Base-by-base conservation (phyloP, 1,140 invertebrate species). In the Elymnias hypermnestra region DNA sequence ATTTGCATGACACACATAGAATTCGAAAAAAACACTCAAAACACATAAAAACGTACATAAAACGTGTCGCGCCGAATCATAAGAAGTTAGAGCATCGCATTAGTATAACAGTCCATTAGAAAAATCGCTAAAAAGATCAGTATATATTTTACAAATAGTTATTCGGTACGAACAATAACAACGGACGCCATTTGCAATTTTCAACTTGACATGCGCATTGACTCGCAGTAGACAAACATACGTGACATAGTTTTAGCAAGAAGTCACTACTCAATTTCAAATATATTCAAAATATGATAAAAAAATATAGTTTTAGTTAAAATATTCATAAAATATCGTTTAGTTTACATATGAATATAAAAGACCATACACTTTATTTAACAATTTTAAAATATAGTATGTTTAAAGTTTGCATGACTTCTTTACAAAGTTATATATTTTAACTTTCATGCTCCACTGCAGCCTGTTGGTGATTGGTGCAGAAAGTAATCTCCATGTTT, bases 111-210 rank as follows among this genome's bases (percentile, higher is more conserved):
- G 70, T 83, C 55, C 68, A 67, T 72, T 85, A 83, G 72, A 83
- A 83, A 83, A 83, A 79, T 81, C 76, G 63, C 68, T 85, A 83
- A 83, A 84, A 85, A 82, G 75, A 81, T 76, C 73, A 64, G 76
- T 85, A 84, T 85, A 83, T 84, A 86, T 71, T 86, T 86, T 86
- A 87, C 84, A 85, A 86, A 86, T 86, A 84, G 73, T 81, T 84
- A 83, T 83, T 85, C 83, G 81, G 83, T 83, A 82, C 83, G 82
- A 84, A 87, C 84, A 87, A 87, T 87, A 87, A 87, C 86, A 87
- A 87, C 84, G 84, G 84, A 74, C 83, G 84, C 84, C 86, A 87
- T 87, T 87, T 87, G 86, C 86, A 87, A 86, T 86, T 85, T 85
- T 83, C 82, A 79, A 84, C 70, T 85, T 87, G 86, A 87, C 86